These are phyloP conservation scores for Takifugu rubripes DNA, from an alignment of 2,797 vertebrate species.

Conservation along the genomic window DNA sequence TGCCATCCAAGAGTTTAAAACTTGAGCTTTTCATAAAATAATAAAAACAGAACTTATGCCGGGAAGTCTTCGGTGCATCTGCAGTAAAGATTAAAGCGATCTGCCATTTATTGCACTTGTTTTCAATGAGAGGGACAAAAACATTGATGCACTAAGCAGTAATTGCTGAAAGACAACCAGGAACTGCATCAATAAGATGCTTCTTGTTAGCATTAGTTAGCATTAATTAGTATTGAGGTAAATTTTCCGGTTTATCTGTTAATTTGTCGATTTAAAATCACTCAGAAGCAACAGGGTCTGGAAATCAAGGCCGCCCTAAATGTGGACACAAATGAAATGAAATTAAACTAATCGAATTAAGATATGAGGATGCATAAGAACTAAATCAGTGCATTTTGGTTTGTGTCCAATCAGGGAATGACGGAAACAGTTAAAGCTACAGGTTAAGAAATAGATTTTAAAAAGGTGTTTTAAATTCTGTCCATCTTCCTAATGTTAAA, in stretches of 20 bases:
- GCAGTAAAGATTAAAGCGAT: too few species aligned
- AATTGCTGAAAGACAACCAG: constrained; percentile 8
- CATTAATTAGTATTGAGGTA: constrained; percentile 39
- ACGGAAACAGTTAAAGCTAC: too few species aligned
- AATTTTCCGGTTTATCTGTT: background rate
- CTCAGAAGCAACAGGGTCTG: background rate
- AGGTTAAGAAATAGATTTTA: too few species aligned
- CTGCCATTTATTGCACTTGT: too few species aligned
- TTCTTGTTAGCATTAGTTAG: constrained; percentile 23
- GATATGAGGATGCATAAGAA: too few species aligned
- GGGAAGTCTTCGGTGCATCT: background rate
- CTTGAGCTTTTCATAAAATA: constrained; percentile 15
- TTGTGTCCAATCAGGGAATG: too few species aligned
- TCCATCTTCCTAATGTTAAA: too few species aligned
- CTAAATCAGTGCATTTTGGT: too few species aligned
- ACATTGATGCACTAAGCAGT: background rate
- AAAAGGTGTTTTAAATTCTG: too few species aligned
- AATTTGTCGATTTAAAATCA: background rate
- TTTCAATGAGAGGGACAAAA: background rate
- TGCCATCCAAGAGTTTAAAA: constrained; percentile 16
- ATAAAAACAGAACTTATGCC: constrained; percentile 6
- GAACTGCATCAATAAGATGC: constrained; percentile 7
- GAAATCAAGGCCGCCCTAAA: too few species aligned
- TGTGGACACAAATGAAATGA: too few species aligned
- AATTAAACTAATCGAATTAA: too few species aligned